Evolutionary conservation across 2,888 invertebrate species (phyloP), one percentile per base, ranked within the genome.

Genomic region (Metacarcinus magister): DNA sequence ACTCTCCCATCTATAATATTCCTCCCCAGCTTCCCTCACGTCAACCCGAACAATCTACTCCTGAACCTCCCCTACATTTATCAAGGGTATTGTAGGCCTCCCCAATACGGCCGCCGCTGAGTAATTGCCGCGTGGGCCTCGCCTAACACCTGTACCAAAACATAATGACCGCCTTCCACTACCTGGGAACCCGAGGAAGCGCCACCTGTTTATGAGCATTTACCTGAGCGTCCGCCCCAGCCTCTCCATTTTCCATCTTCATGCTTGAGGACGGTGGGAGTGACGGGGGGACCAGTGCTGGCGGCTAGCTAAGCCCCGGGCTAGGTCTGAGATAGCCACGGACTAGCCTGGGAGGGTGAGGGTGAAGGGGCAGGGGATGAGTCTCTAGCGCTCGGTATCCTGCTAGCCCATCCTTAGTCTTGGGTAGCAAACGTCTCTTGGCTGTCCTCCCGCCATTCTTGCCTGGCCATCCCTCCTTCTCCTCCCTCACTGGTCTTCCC

Each of bases 171-270:
- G 7, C 82, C 82, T 32, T 82, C 82, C 82, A 32, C 82, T 82
- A 82, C 82, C 82, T 82, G 82, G 82, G 82, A 28, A 82, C 32
- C 82, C 32, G 82, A 82, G 32, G 82, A 32, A 82, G 82, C 82
- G 82, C 28, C 28, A 28, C 28, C 82, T 82, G 82, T 32, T 82
- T 82, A 82, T 28, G 16, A 43, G 46, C n/a, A 32, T 32, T 95
- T 87, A 94, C 95, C 95, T 96, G 95, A 48, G 93, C 95, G 44
- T 96, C 95, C 87, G 95, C 94, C 94, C 95, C 95, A 39, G 95
- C 91, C 48, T 95, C 95, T 94, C 95, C 94, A 94, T 96, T 94
- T 96, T 94, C 94, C 95, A 96, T 96, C 95, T 96, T 96, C 95
- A 95, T 95, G 46, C 5, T 95, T 67, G 95, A 82, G 82, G 82